Evolutionary conservation across 2,888 invertebrate species (phyloP).

Genomic region (Sesamia inferens): DNA sequence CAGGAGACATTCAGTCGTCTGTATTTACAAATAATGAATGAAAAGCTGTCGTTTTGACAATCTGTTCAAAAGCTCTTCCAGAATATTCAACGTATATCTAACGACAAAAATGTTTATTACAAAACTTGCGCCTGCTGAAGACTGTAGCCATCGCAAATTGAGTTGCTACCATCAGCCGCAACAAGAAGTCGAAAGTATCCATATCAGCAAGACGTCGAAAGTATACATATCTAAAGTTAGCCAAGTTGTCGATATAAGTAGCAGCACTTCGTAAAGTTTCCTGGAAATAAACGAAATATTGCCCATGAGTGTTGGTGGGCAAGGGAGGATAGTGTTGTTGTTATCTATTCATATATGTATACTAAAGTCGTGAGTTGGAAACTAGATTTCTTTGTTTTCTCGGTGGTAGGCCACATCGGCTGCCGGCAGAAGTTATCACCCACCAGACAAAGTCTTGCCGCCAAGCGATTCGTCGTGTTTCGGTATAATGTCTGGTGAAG

Average conservation of each 20-base stretch:
- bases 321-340: conserved; percentile 17
- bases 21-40: conserved; percentile 1
- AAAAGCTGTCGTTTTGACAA: neutral
- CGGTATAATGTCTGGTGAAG: no score
- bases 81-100: neutral
- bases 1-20: conserved; percentile 14
- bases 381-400: conserved; percentile 24
- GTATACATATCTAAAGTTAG: conserved; percentile 34
- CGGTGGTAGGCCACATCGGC: no score
- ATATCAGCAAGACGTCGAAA: conserved; percentile 12
- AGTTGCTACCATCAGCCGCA: conserved; percentile 20
- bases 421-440: no score
- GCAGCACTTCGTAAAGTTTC: conserved; percentile 36
- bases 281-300: conserved; percentile 44
- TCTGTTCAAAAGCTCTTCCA: neutral
- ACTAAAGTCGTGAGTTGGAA: conserved; percentile 49
- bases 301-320: conserved; percentile 6
- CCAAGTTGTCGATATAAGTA: conserved; percentile 16
- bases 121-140: conserved; percentile 12
- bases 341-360: conserved; percentile 1
- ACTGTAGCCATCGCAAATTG: conserved; percentile 2
- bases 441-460: no score
- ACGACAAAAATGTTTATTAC: conserved; percentile 21
- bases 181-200: conserved; percentile 16
- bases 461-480: no score